phyloP scores from a whole-genome alignment of 2,113 vertebrate genomes.

The Pygoscelis adeliae region DNA sequence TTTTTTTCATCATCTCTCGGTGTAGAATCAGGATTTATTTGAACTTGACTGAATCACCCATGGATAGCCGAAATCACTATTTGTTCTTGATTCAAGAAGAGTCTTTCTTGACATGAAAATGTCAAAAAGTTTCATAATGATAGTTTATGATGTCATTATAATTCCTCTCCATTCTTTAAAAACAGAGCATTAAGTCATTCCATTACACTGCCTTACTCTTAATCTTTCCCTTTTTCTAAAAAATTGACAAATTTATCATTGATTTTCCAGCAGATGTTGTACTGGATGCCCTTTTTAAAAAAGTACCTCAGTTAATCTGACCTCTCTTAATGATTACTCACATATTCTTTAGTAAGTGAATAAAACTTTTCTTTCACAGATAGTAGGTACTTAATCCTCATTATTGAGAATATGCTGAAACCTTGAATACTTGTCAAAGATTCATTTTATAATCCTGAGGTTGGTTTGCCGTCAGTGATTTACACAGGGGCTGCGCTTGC shows the following conservation, averaged over 20 bases:
- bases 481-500: slow-evolving; percentile 63
- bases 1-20: background rate
- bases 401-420: slow-evolving; percentile 72
- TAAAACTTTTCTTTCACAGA: slow-evolving; percentile 75
- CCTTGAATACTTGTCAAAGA: slow-evolving; percentile 74
- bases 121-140: slow-evolving; percentile 55
- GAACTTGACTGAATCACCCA: slow-evolving; percentile 33
- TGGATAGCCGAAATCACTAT: slow-evolving; percentile 46
- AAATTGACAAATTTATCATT: slow-evolving; percentile 60
- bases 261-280: slow-evolving; percentile 66
- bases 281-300: slow-evolving; percentile 34
- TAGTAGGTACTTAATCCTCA: slow-evolving; percentile 73
- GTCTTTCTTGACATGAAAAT: slow-evolving; percentile 63
- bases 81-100: slow-evolving; percentile 43
- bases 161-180: slow-evolving; percentile 52
- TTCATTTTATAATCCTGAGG: slow-evolving; percentile 74
- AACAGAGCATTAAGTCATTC: slow-evolving; percentile 58
- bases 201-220: slow-evolving; percentile 35
- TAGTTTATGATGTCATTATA: slow-evolving; percentile 55
- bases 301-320: slow-evolving; percentile 55
- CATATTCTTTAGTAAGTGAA: slow-evolving; percentile 69
- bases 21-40: slow-evolving; percentile 61
- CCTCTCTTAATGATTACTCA: slow-evolving; percentile 69
- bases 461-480: slow-evolving; percentile 69
- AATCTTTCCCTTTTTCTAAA: slow-evolving; percentile 51